Evolutionary conservation across 2,888 invertebrate genomes (phyloP), one percentile per base, ranked within the genome.

Genomic region (Lottia scabra): DNA sequence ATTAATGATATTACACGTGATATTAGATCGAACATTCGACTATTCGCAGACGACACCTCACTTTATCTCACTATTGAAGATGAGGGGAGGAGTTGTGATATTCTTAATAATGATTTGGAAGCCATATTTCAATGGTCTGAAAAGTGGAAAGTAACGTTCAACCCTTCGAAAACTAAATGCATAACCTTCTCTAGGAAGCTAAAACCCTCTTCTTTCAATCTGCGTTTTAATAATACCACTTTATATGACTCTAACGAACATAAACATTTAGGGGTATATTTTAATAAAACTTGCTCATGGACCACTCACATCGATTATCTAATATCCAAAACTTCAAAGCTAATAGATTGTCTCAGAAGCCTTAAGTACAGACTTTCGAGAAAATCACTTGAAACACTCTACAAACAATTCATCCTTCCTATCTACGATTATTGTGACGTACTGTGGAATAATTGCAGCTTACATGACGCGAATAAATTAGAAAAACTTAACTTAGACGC

Each of bases 61-160:
- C 56, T 56, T 56, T 56, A 56, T 56, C n/a, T 56, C n/a, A 19
- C 56, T 19, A 56, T 56, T 23, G 56, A n/a, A 56, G 56, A 56
- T n/a, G 19, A n/a, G 56, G 19, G 10, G 19, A 23, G 19, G 13
- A 19, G 56, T 23, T 6, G 19, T 8, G 10, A 23, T 56, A 56
- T 56, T n/a, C 16, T 56, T 10, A 56, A 56, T n/a, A 56, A 8
- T 19, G 56, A 56, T 13, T 19, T 56, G 8, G 56, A 56, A 56
- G 19, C 19, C 23, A 56, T 56, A n/a, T 4, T 10, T n/a, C 56
- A 56, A 23, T 56, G 56, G 56, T 56, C 56, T 23, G 56, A 19
- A 56, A 56, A n/a, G 23, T 56, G 56, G 56, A 56, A 56, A 12
- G 56, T 56, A 19, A 16, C n/a, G 8, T 56, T 56, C 23, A 56